Base-by-base conservation (phyloP, 2,888 invertebrate genomes). In the Lomographa bimaculata region DNA sequence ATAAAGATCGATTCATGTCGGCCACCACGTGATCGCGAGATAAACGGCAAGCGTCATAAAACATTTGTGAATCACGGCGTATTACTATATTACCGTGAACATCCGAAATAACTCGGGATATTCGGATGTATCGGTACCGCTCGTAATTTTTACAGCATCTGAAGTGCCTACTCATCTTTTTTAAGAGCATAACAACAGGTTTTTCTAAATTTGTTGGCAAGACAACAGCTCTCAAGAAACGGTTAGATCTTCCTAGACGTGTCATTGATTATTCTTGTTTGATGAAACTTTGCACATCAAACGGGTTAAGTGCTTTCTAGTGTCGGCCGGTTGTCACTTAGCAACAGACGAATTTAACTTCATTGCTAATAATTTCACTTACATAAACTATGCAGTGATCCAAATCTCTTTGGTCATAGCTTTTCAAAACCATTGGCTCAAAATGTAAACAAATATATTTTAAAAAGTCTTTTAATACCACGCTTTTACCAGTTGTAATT, bases 1-100 rank as follows among this genome's bases (percentile, higher is more conserved):
- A 51, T 59, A 59, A 51, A 62, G 57, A 53, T 53, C 35, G 58
- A 58, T 57, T 58, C 34, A 44, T 37, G 50, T 56, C 32, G 49
- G 43, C 27, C 30, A 36, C 49, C 60, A 56, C 63, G 63, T 54
- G 61, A 52, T 52, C 40, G 50, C 40, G 43, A 50, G 52, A 57
- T 43, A 45, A 30, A 49, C 38, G 5, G 44, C 16, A 23, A 27
- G 38, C 44, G 38, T 50, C 54, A 48, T 48, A 46, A 39, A 19
- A 26, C 29, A 46, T 24, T 52, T 51, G 36, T 63, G 62, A 60
- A 61, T 58, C 56, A 48, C 47, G 18, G 34, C 37, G 46, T 52
- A 53, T 58, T 43, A 54, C 45, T 45, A 49, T 45, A 38, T 30
- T 33, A 30, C 50, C 11, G 40, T 19, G 28, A 26, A 29, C 34